A percentile compares a stretch with the other conserved stretches of the same genome.
Evolutionary conservation across 2,888 invertebrate species (phyloP).

Genomic region (Ariolimax columbianus): DNA sequence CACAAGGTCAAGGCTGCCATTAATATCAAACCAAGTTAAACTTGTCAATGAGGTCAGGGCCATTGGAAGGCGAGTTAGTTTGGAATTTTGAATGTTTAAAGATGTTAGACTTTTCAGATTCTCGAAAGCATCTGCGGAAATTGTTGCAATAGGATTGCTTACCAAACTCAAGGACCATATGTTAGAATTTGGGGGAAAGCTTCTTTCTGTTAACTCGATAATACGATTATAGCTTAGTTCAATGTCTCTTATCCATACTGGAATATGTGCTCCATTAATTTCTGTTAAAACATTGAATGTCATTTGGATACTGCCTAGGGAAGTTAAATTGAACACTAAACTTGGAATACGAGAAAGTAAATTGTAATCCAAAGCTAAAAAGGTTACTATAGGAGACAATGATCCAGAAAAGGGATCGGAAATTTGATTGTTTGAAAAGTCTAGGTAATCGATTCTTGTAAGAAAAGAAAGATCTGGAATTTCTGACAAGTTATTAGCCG

Average conservation of each 20-base stretch:
- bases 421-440: not conserved
- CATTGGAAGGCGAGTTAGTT: not conserved
- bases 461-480: conserved; percentile 13
- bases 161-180: not conserved
- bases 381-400: not conserved
- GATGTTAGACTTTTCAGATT: not conserved
- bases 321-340: not conserved
- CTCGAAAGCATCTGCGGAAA: not conserved
- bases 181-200: not conserved
- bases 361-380: not conserved
- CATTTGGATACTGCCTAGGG: not conserved
- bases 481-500: not conserved
- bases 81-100: not conserved
- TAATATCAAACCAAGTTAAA: not conserved
- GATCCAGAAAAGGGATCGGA: not conserved
- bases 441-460: not conserved
- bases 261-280: not conserved
- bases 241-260: not conserved
- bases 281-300: not conserved
- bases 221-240: not conserved
- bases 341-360: not conserved
- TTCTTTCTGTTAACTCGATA: not conserved
- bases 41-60: not conserved
- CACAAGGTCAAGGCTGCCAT: not conserved
- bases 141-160: not conserved